Evolutionary conservation across 1,140 invertebrate genomes (phyloP).

Genomic region (Choristoneura fumiferana): DNA sequence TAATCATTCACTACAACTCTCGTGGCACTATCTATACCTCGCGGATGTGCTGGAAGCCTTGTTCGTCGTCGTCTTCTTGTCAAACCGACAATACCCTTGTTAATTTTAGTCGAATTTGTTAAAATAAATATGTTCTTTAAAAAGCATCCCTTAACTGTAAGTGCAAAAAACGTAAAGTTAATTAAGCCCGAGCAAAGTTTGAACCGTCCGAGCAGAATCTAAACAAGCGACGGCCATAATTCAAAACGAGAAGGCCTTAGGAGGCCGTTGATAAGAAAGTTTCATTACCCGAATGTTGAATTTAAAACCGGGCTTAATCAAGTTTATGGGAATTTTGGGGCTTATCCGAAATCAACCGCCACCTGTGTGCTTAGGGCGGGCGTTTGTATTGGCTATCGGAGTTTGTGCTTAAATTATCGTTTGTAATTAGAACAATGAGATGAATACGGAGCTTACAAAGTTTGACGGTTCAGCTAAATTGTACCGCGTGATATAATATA

Average conservation of each 20-base stretch:
- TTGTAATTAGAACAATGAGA: slow-evolving; percentile 28
- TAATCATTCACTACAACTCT: no score
- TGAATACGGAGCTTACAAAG: slow-evolving; percentile 19
- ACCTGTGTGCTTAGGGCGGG: slow-evolving; percentile 69
- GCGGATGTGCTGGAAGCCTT: no score
- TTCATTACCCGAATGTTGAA: slow-evolving; percentile 71
- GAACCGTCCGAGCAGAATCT: slow-evolving; percentile 43
- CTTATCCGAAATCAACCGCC: slow-evolving; percentile 58
- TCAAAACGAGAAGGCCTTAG: slow-evolving; percentile 56
- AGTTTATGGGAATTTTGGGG: slow-evolving; percentile 45
- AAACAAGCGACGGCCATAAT: slow-evolving; percentile 61
- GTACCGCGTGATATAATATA: no score
- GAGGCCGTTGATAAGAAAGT: slow-evolving; percentile 67
- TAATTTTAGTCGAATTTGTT: no score
- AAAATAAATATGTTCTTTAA: no score
- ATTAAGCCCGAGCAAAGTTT: slow-evolving; percentile 20
- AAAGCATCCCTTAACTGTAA: no score
- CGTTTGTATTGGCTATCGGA: slow-evolving; percentile 49
- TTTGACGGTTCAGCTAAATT: slow-evolving; percentile 25
- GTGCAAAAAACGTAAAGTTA: slow-evolving; percentile 4
- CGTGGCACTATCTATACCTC: no score
- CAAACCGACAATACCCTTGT: no score
- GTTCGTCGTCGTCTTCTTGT: no score
- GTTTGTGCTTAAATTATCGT: slow-evolving; percentile 39
- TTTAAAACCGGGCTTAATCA: slow-evolving; percentile 74